Conservation (phyloP, 2,113 vertebrate genomes). For the Scophthalmus maximus region DNA sequence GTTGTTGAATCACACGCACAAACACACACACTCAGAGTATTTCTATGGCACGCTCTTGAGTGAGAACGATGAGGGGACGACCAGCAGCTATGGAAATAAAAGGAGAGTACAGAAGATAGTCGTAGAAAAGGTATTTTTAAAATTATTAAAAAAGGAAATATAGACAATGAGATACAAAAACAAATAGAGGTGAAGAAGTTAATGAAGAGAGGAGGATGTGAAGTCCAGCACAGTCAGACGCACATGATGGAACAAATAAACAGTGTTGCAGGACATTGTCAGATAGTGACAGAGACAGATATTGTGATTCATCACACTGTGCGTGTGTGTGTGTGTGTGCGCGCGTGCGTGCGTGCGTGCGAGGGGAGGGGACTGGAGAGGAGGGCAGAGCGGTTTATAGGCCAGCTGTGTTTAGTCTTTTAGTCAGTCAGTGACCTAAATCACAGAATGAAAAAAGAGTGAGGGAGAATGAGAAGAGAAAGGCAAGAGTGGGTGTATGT, state of each 20-base stretch:
- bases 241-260: conserved; percentile 30
- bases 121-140: too few relatives aligned
- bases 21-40: background rate
- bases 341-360: conserved; percentile 12
- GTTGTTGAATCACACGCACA: background rate
- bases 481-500: conserved; percentile 12
- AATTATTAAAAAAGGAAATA: too few relatives aligned
- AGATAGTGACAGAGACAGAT: conserved; percentile 31
- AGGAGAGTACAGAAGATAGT: too few relatives aligned
- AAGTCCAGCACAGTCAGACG: background rate
- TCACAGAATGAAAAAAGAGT: conserved; percentile 75
- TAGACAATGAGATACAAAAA: background rate
- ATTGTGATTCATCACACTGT: conserved; percentile 43
- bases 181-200: background rate
- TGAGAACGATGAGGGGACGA: background rate
- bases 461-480: conserved; percentile 39
- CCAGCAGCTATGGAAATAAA: too few relatives aligned
- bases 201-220: conserved; percentile 1
- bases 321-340: conserved; percentile 28
- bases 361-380: conserved; percentile 21
- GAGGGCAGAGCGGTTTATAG: conserved; percentile 68
- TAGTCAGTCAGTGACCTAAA: conserved; percentile 83
- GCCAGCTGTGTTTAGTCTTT: conserved; percentile 80
- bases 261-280: conserved; percentile 33
- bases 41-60: background rate